These are phyloP conservation scores for Crambe crambe DNA, from an alignment of 37 sponge, comb jelly and placozoan species.

Conservation along the genomic window DNA sequence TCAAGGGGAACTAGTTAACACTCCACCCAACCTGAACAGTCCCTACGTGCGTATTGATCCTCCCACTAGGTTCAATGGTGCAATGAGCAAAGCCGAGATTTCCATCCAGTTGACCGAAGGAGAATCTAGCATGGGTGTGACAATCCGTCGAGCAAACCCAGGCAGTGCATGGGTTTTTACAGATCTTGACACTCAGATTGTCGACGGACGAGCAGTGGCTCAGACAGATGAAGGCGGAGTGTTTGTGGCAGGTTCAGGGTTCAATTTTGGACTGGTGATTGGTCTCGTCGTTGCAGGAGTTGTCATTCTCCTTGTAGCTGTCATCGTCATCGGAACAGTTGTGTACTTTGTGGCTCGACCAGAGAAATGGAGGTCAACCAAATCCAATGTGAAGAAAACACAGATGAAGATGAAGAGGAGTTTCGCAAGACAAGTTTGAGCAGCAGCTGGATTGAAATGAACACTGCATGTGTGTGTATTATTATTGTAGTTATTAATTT, in stretches of 20 bases:
- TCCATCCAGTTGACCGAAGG: slow-evolving; percentile 5
- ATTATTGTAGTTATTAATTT: no score
- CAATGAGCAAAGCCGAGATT: background rate
- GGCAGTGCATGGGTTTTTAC: slow-evolving; percentile 25
- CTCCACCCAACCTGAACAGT: slow-evolving; percentile 19
- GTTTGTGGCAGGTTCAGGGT: slow-evolving; percentile 56
- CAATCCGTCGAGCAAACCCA: slow-evolving; percentile 34
- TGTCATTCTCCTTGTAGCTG: slow-evolving; percentile 51
- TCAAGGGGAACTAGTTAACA: background rate
- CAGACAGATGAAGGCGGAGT: slow-evolving; percentile 61
- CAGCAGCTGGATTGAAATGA: background rate
- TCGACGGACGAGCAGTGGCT: slow-evolving; percentile 42
- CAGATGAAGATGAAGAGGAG: slow-evolving; percentile 64
- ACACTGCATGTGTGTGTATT: no score
- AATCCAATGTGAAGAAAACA: slow-evolving; percentile 8
- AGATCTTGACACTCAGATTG: slow-evolving; percentile 30
- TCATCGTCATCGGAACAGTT: slow-evolving; percentile 11
- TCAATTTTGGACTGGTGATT: slow-evolving; percentile 29
- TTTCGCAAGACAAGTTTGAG: slow-evolving; percentile 73
- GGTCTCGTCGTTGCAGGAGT: slow-evolving; percentile 27
- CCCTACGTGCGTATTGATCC: slow-evolving; percentile 6
- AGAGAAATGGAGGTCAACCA: slow-evolving; percentile 49
- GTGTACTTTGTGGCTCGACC: slow-evolving; percentile 58
- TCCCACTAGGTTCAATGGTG: background rate
- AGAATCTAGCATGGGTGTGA: background rate